Evolutionary conservation across 2,888 invertebrate species (phyloP), one percentile per base, ranked within the genome.

Genomic region (Synergus laeviventris): DNA sequence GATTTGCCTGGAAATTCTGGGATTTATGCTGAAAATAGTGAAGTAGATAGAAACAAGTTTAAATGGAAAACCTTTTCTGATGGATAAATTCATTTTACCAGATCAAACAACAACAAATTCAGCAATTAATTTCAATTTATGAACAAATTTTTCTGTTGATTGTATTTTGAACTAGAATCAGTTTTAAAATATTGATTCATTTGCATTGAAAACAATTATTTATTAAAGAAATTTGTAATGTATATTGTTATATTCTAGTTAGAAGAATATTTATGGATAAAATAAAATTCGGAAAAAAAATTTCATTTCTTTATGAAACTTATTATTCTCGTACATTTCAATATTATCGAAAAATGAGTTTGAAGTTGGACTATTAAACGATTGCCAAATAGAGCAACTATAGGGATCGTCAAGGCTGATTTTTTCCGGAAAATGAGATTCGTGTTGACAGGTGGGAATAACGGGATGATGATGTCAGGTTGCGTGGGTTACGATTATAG

Each of bases 401-500:
- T n/a, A n/a, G 24, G 64, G 36, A 56, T 75, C 62, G 62, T 75
- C 76, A 56, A 56, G 56, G 73, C 73, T 79, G 79, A 82, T 79
- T 54, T 66, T 85, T 82, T 81, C 62, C 80, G 81, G 66, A 66
- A 73, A 74, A 73, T 79, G 75, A 76, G 75, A 81, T 80, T 70
- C 66, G 45, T 70, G 56, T 83, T 81, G 84, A 85, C 85, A 85
- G 85, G 84, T 85, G 82, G 78, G 84, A 84, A 84, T 86, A 87
- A 88, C 86, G 84, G 86, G 80, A 84, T 64, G 84, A 81, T 89
- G 89, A 89, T 86, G 86, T 89, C 88, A 89, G 79, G 62, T 74
- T n/a, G 66, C 86, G 88, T 88, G 85, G 86, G 89, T 85, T 86
- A 83, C 76, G 83, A 86, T 87, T 87, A 87, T 86, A 87, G 86